phyloP scores from a whole-genome alignment of 2,888 invertebrate species.

The Oscheius sp. region DNA sequence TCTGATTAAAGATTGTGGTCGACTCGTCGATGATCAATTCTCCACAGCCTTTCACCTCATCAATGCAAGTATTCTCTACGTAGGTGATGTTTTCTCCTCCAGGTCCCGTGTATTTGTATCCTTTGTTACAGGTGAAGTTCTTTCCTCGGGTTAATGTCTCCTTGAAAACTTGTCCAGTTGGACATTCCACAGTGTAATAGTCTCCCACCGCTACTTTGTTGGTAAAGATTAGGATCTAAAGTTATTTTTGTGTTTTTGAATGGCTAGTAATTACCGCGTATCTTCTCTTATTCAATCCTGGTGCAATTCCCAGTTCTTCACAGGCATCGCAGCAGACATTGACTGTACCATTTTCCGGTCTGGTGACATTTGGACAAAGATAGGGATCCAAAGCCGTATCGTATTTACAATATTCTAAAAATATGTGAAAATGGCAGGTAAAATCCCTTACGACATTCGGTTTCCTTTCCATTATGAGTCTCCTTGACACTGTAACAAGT shows the following conservation, averaged over 20 bases:
- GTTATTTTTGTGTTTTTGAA: not conserved
- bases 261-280: not conserved
- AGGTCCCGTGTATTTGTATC: not conserved
- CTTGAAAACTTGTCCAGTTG: not conserved
- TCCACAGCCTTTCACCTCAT: not conserved
- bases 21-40: not conserved
- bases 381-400: not conserved
- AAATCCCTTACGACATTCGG: not conserved
- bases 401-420: conserved; percentile 7
- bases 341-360: not conserved
- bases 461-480: too few relatives aligned
- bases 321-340: not conserved
- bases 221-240: not conserved
- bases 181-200: not conserved
- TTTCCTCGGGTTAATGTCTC: not conserved
- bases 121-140: not conserved
- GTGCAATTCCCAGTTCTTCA: not conserved
- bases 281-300: not conserved
- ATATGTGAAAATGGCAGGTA: not conserved
- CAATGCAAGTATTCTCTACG: not conserved
- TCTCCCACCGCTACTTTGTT: not conserved
- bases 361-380: conserved; percentile 1
- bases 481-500: not conserved
- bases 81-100: not conserved
- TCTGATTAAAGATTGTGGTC: not conserved